Base-by-base conservation (phyloP, 2,888 invertebrate species). In the Drosophila lutescens region DNA sequence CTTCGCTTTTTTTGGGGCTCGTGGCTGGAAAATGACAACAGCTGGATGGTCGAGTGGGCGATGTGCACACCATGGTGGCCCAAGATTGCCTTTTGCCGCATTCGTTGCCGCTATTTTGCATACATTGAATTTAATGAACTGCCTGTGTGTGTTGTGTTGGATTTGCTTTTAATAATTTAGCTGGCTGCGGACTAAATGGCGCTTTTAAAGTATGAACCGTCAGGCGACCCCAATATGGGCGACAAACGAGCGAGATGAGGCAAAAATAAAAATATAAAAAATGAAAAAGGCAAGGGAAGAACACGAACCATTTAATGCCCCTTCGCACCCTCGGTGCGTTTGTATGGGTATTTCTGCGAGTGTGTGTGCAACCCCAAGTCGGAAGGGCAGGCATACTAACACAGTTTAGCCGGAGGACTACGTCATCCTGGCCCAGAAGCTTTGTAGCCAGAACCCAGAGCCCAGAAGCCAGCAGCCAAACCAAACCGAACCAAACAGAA, bases 141-240 rank as follows among this genome's bases (percentile, higher is more conserved):
- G 50, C 55, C 54, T 61, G 62, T 44, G 67, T 55, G 41, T 43
- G 41, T 47, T 65, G 36, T 65, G 49, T 68, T 69, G 65, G 50
- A 59, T 74, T 53, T 75, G 71, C 78, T 87, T 87, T 87, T 88
- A 85, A 85, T 85, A 85, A 88, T 85, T 85, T 68, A 85, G 85
- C 79, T 57, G 73, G 74, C 63, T 76, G 71, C 26, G 67, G 69
- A 83, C 62, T 83, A 88, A 84, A 88, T 80, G 83, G 76, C 78
- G 81, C 88, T 73, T 88, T 85, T 88, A 85, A 88, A 86, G 81
- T 76, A 82, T 72, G 71, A 76, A 63, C 86, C 63, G 76, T 68
- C 87, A 77, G 78, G 74, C 88, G 80, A 84, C 77, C 86, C 77
- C 78, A 77, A 78, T 78, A 72, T 56, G 65, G 49, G 56, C 54